A percentile compares a stretch with the other conserved stretches of the same genome.
Conservation (phyloP, 2,797 vertebrate species). For the Meriones psammophilus region DNA sequence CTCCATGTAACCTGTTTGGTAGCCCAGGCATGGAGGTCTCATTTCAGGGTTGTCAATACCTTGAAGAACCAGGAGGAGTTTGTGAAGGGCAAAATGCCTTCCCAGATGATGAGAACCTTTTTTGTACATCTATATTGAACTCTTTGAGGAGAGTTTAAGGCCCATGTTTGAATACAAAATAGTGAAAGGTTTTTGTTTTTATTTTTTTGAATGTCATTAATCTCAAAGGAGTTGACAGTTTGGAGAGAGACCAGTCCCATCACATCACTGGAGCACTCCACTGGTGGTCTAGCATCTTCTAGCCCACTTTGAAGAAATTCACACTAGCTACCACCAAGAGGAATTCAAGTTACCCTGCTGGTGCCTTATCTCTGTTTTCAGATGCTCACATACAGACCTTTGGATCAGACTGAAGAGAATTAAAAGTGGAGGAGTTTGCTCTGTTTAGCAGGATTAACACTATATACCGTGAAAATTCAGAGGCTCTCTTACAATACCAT, state of each 20-base stretch:
- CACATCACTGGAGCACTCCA: background rate
- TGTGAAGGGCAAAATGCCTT: background rate
- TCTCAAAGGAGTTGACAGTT: background rate
- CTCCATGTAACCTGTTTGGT: too few relatives aligned
- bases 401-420: background rate
- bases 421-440: background rate
- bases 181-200: background rate
- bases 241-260: background rate
- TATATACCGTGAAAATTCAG: background rate
- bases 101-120: background rate
- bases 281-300: background rate
- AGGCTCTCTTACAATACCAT: background rate
- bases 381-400: background rate
- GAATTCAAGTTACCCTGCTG: too few relatives aligned
- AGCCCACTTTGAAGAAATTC: background rate
- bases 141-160: background rate
- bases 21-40: background rate
- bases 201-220: background rate
- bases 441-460: background rate
- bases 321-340: background rate
- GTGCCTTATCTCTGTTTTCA: background rate
- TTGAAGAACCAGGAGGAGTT: background rate
- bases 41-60: background rate
- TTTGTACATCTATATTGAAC: too few relatives aligned
- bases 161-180: background rate